phyloP scores from a whole-genome alignment of 2,113 vertebrate species.

The Nettapus auritus region DNA sequence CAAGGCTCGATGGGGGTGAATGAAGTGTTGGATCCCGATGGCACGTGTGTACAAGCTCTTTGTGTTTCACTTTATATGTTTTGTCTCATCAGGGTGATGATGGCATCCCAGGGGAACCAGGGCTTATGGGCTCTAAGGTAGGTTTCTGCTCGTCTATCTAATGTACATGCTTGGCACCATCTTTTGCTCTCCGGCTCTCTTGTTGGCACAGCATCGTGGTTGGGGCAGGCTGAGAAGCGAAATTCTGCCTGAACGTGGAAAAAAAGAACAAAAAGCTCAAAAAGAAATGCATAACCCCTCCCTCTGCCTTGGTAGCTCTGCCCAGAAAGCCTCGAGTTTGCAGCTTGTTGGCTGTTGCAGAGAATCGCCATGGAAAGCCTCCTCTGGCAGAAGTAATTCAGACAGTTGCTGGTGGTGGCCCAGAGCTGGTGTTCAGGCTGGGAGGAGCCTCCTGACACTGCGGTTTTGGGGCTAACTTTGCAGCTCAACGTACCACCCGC shows the following conservation, averaged over 20 bases:
- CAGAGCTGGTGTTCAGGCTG: neutral
- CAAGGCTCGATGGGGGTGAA: neutral
- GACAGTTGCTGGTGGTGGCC: neutral
- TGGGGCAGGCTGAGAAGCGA: neutral
- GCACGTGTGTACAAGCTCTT: neutral
- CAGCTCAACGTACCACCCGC: accelerated
- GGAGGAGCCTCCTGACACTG: accelerated
- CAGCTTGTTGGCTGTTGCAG: neutral
- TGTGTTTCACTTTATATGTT: neutral
- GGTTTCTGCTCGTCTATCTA: neutral
- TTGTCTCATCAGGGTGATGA: constrained; percentile 83
- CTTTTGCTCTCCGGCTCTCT: neutral
- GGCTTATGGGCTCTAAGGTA: constrained; percentile 85
- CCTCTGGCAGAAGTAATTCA: neutral
- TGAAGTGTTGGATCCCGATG: neutral
- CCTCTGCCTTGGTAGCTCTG: neutral
- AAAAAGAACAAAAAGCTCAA: neutral
- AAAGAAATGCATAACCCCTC: neutral
- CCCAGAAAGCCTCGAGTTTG: neutral
- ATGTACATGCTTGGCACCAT: neutral
- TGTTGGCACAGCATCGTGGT: neutral
- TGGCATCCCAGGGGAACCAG: constrained; percentile 82
- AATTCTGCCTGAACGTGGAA: neutral
- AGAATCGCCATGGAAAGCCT: neutral
- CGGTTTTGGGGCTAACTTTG: neutral